A percentile compares a stretch with the other conserved stretches of the same genome.
Conservation (phyloP, 2,888 invertebrate species). For the Dryobotodes eremita region DNA sequence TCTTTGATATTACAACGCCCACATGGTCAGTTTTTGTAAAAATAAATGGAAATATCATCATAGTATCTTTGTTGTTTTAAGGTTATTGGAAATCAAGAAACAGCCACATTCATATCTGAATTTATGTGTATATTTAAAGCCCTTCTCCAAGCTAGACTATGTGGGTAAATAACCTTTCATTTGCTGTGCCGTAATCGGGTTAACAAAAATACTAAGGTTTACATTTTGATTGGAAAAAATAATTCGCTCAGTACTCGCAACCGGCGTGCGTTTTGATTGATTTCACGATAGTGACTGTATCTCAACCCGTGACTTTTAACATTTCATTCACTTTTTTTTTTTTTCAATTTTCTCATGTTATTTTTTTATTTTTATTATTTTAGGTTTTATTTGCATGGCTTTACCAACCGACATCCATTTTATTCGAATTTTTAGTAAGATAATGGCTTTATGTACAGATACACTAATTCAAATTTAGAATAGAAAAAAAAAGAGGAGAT, state of each 20-base stretch:
- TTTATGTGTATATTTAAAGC: not conserved
- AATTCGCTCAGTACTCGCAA: too few species aligned
- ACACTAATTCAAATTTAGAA: not conserved
- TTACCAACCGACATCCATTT: not conserved
- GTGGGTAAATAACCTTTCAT: not conserved
- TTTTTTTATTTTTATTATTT: too few species aligned
- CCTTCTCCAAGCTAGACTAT: not conserved
- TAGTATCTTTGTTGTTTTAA: not conserved
- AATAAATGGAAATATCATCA: not conserved
- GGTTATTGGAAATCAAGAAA: not conserved
- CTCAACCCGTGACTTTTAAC: too few species aligned
- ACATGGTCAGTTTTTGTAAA: conserved; percentile 9
- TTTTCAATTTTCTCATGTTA: too few species aligned
- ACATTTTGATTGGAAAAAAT: not conserved
- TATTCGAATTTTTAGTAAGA: too few species aligned
- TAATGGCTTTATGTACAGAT: not conserved
- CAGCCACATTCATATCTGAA: not conserved
- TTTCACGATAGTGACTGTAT: not conserved
- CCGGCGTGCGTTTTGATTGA: not conserved
- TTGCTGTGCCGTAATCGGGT: not conserved
- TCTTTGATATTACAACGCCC: not conserved
- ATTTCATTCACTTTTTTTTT: too few species aligned
- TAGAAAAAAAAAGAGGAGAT: not conserved
- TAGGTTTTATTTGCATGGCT: not conserved
- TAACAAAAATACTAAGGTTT: not conserved